A percentile compares a stretch with the other conserved stretches of the same genome.
Conservation (phyloP, 1,140 invertebrate species). For the Bombus pyrosoma region DNA sequence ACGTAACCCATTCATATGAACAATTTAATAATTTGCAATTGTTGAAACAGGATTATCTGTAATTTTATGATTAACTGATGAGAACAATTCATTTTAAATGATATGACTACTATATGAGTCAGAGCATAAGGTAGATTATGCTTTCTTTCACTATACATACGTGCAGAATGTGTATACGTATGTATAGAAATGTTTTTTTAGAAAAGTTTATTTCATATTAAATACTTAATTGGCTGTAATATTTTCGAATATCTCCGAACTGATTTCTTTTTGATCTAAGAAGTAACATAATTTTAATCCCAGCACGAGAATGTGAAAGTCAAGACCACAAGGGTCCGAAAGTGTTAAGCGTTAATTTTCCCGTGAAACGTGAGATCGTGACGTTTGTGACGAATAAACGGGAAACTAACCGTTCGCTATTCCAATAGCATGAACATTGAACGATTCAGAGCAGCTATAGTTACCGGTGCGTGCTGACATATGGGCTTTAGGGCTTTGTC, state of each 20-base stretch:
- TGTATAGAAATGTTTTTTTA: not conserved
- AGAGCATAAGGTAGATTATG: not conserved
- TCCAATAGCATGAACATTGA: conserved; percentile 22
- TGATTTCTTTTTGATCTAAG: not conserved
- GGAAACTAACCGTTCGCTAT: not conserved
- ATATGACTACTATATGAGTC: not conserved
- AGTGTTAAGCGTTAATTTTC: conserved; percentile 5
- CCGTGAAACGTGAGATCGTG: conserved; percentile 16
- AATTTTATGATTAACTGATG: not conserved
- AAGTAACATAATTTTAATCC: not conserved
- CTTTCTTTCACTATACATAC: not conserved
- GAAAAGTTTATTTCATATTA: not conserved
- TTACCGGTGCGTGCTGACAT: conserved; percentile 63
- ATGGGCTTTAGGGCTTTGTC: conserved; percentile 65
- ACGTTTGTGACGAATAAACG: conserved; percentile 18
- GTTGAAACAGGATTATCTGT: not conserved
- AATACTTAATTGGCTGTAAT: not conserved
- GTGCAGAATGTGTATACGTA: too few species aligned
- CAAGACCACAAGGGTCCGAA: not conserved
- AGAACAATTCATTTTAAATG: not conserved
- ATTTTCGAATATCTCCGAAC: not conserved
- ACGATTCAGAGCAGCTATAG: conserved; percentile 43
- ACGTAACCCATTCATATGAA: too few species aligned
- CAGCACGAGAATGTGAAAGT: not conserved
- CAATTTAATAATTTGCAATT: not conserved